Conservation (phyloP, 2,888 invertebrate genomes). For the Escarpia spicata region DNA sequence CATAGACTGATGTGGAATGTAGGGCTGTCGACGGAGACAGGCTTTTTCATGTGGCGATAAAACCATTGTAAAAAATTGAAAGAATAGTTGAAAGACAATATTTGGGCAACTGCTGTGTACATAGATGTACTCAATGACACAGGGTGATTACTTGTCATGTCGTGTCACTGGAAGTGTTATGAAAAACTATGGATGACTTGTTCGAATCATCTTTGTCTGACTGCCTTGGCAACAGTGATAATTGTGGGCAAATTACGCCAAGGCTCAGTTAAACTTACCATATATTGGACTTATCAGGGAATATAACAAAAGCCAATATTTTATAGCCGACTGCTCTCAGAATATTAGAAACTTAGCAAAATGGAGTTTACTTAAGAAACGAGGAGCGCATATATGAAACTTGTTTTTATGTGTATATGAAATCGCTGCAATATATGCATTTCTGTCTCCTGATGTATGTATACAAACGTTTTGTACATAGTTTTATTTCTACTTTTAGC, state of each 20-base stretch:
- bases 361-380: background rate
- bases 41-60: background rate
- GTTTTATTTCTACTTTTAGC: background rate
- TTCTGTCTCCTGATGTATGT: background rate
- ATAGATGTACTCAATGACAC: background rate
- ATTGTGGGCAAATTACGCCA: background rate
- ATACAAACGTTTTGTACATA: background rate
- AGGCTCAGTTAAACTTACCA: constrained; percentile 16
- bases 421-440: background rate
- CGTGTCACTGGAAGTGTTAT: too few species aligned
- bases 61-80: background rate
- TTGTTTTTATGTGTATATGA: background rate
- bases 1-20: too few species aligned
- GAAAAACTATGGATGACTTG: background rate
- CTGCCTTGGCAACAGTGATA: background rate
- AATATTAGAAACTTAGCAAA: constrained; percentile 8
- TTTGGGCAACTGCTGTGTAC: background rate
- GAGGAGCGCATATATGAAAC: background rate
- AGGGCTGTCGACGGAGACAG: background rate
- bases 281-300: constrained; percentile 16
- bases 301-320: background rate
- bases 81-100: background rate
- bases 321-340: background rate
- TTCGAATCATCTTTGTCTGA: background rate
- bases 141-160: background rate